Conservation (phyloP, 2,888 invertebrate genomes). For the Norana najaformis region DNA sequence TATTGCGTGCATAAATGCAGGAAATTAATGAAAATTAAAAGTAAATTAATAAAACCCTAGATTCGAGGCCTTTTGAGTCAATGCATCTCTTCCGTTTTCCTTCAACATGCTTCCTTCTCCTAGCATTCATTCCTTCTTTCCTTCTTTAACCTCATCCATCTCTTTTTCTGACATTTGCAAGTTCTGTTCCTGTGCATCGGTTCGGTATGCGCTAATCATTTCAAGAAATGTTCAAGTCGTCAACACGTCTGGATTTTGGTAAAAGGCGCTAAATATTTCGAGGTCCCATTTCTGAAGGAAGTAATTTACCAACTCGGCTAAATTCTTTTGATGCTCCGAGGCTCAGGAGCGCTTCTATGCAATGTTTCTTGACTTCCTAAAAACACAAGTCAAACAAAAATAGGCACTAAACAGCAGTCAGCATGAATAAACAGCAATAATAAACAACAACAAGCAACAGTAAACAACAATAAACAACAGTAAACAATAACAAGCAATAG, state of each 20-base stretch:
- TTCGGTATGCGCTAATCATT: no score
- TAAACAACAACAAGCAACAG: not conserved
- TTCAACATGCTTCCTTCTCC: no score
- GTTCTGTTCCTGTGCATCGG: no score
- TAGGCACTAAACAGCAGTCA: not conserved
- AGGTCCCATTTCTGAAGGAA: not conserved
- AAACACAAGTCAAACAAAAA: not conserved
- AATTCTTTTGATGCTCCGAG: conserved; percentile 18
- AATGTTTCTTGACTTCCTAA: not conserved
- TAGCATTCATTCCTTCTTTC: no score
- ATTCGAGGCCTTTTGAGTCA: no score
- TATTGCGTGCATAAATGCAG: no score
- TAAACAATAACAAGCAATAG: not conserved
- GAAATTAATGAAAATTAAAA: no score
- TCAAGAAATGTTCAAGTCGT: no score
- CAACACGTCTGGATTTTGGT: no score
- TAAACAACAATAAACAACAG: not conserved
- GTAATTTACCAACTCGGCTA: not conserved
- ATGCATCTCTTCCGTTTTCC: no score
- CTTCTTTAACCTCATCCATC: not conserved
- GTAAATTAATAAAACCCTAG: no score
- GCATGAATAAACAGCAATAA: not conserved
- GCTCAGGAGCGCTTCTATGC: not conserved
- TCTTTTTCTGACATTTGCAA: not conserved
- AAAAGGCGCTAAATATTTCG: no score